These are phyloP conservation scores for Reticulitermes lucifugus DNA, from an alignment of 2,888 invertebrate genomes.

Conservation along the genomic window DNA sequence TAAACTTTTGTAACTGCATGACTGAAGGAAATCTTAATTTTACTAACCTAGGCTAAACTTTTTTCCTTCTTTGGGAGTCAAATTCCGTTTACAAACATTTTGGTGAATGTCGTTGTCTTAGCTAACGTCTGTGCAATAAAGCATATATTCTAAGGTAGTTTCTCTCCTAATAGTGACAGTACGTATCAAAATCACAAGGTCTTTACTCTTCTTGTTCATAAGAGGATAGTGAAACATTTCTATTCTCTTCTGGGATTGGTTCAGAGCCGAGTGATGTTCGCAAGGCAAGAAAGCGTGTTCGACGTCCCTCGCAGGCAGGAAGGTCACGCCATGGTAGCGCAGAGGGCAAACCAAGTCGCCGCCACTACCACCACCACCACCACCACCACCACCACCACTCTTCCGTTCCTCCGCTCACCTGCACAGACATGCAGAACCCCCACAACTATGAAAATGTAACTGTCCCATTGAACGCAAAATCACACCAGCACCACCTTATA, in stretches of 20 bases:
- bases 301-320: constrained; percentile 61
- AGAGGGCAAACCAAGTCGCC: constrained; percentile 46
- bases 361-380: not conserved
- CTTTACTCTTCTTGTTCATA: constrained; percentile 16
- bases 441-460: constrained; percentile 47
- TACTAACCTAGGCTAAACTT: constrained; percentile 48
- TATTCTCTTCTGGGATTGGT: constrained; percentile 43
- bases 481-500: constrained; percentile 11
- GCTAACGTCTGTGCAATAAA: not conserved
- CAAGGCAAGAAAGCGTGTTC: constrained; percentile 60
- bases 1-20: constrained; percentile 38
- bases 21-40: constrained; percentile 31
- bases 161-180: not conserved
- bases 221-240: constrained; percentile 15
- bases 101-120: constrained; percentile 44
- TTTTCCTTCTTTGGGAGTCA: constrained; percentile 38
- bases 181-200: not conserved
- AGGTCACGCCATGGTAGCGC: constrained; percentile 50
- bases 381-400: constrained; percentile 45
- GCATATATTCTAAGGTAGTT: not conserved
- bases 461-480: not conserved
- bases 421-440: constrained; percentile 19
- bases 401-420: constrained; percentile 27
- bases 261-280: constrained; percentile 62
- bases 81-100: constrained; percentile 29